Conservation (phyloP, 2,797 vertebrate species). For the Toxotes lorentzi region DNA sequence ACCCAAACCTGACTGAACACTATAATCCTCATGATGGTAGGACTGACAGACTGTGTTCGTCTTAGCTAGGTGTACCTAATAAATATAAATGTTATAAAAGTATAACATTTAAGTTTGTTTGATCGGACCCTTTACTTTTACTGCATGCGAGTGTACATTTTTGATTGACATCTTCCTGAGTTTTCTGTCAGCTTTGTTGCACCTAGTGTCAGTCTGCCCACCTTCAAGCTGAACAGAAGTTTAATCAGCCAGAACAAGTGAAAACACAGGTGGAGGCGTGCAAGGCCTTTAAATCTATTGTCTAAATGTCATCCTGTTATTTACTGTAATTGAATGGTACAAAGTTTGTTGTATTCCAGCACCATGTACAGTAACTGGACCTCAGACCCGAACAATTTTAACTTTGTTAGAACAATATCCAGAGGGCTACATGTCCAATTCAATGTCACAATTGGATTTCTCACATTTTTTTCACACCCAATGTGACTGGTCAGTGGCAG, state of each 20-base stretch:
- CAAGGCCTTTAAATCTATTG: not conserved
- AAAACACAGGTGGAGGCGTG: not conserved
- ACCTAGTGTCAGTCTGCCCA: not conserved
- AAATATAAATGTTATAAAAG: too few relatives aligned
- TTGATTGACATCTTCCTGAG: too few relatives aligned
- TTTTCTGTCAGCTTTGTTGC: too few relatives aligned
- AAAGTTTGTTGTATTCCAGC: not conserved
- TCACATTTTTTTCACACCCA: not conserved
- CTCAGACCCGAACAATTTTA: not conserved
- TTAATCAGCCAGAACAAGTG: conserved; percentile 1
- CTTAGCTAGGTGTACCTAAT: too few relatives aligned
- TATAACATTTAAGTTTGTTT: too few relatives aligned
- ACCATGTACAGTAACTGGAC: not conserved
- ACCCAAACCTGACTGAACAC: too few relatives aligned
- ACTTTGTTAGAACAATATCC: not conserved
- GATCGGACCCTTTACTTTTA: too few relatives aligned
- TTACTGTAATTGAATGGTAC: conserved; percentile 10
- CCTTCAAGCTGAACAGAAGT: not conserved
- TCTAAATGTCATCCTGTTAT: conserved; percentile 22
- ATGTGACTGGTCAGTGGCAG: not conserved
- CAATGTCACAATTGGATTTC: not conserved
- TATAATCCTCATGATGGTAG: too few relatives aligned
- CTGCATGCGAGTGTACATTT: too few relatives aligned
- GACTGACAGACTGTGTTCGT: too few relatives aligned
- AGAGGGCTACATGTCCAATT: not conserved